phyloP scores from a whole-genome alignment of 2,888 invertebrate genomes.

The Euzophera pinguis region DNA sequence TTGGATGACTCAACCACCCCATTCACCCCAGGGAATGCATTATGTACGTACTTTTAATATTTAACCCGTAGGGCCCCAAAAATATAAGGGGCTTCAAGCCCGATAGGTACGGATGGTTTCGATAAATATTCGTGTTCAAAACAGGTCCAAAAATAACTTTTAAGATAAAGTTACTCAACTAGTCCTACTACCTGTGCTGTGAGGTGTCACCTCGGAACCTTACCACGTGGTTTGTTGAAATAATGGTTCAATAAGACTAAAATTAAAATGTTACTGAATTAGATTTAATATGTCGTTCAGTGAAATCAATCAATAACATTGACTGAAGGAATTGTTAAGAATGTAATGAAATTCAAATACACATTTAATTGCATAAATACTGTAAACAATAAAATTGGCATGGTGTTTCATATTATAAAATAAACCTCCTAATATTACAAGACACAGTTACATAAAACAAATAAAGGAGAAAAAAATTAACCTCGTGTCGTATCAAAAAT shows the following conservation, averaged over 20 bases:
- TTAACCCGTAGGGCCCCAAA: not conserved
- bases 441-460: no score
- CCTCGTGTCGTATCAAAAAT: no score
- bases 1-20: not conserved
- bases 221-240: not conserved
- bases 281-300: not conserved
- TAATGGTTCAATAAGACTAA: not conserved
- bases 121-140: not conserved
- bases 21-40: not conserved
- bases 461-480: no score
- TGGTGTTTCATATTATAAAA: no score
- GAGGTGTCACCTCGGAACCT: not conserved
- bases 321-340: no score
- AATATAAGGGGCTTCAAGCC: not conserved
- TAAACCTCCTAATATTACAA: no score
- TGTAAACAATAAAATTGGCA: no score
- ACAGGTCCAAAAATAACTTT: slow-evolving; percentile 2
- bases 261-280: not conserved
- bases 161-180: not conserved
- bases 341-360: no score
- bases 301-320: no score
- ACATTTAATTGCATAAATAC: no score
- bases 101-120: not conserved
- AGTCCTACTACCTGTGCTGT: not conserved
- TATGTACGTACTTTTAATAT: not conserved